Percentiles rank a stretch among this genome's conserved stretches.
phyloP scores from a whole-genome alignment of 1,140 invertebrate species.

The Lucilia cuprina region DNA sequence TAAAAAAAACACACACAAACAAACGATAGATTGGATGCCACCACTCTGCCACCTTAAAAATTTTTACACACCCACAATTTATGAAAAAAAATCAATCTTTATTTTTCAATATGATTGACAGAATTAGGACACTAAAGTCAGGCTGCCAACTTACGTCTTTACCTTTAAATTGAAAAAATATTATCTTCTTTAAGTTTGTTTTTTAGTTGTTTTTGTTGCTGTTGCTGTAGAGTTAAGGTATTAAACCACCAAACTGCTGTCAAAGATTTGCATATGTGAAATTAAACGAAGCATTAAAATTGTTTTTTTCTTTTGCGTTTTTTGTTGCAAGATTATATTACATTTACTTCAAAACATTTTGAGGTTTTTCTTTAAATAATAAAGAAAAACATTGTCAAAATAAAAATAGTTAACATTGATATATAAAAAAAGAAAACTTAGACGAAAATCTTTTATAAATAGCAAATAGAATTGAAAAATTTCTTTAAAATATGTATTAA shows the following conservation, averaged over 20 bases:
- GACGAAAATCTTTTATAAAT: too few species aligned
- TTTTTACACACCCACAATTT: not conserved
- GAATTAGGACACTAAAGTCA: not conserved
- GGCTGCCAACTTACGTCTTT: not conserved
- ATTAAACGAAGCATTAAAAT: not conserved
- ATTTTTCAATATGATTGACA: not conserved
- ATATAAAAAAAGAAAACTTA: too few species aligned
- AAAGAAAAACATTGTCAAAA: not conserved
- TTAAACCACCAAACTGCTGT: not conserved
- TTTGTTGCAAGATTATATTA: not conserved
- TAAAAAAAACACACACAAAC: not conserved
- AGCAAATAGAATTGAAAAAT: too few species aligned
- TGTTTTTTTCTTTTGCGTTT: not conserved
- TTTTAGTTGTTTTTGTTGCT: not conserved
- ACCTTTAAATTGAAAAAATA: not conserved
- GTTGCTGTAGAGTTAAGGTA: not conserved
- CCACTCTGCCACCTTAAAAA: not conserved
- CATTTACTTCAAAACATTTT: not conserved
- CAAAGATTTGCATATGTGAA: not conserved
- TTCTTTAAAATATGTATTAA: too few species aligned
- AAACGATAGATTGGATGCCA: not conserved
- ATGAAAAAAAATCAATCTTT: not conserved
- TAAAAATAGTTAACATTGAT: not conserved
- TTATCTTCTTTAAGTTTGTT: not conserved
- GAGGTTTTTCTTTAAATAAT: not conserved